Conservation (phyloP, 2,113 vertebrate genomes). For the Equus quagga region DNA sequence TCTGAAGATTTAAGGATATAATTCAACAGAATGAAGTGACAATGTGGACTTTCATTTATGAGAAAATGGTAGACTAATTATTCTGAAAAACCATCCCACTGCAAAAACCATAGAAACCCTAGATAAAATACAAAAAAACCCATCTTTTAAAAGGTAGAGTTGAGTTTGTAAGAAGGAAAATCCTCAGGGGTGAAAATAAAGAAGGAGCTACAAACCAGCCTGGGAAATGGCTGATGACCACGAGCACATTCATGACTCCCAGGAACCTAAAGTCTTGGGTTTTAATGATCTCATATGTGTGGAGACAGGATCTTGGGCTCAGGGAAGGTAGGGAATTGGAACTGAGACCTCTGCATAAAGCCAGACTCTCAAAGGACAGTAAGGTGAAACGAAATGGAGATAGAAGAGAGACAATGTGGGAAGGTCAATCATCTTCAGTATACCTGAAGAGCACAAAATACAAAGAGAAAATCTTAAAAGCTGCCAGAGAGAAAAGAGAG, state of each 20-base stretch:
- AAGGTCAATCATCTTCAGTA: not conserved
- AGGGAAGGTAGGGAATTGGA: not conserved
- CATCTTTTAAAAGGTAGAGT: not conserved
- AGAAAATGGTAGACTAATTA: constrained; percentile 32
- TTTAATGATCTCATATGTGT: not conserved
- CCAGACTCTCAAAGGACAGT: not conserved
- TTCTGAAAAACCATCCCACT: not conserved
- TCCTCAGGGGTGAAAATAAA: constrained; percentile 30
- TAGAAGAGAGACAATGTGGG: not conserved
- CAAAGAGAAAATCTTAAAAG: constrained; percentile 35
- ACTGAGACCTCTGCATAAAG: not conserved
- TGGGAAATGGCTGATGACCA: not conserved
- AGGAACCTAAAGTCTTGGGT: not conserved
- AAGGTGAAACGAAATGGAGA: not conserved
- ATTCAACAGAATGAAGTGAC: constrained; percentile 40
- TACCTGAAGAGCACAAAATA: constrained; percentile 24
- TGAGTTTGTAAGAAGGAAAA: constrained; percentile 30
- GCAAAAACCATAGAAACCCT: constrained; percentile 24
- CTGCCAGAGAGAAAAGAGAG: constrained; percentile 34
- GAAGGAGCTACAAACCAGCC: constrained; percentile 2
- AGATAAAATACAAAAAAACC: not conserved
- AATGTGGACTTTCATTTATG: constrained; percentile 4
- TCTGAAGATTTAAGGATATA: constrained; percentile 53
- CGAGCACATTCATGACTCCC: not conserved
- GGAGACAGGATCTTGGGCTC: not conserved